These are phyloP conservation scores for Conus ventricosus DNA, from an alignment of 1,140 invertebrate species.

Conservation along the genomic window DNA sequence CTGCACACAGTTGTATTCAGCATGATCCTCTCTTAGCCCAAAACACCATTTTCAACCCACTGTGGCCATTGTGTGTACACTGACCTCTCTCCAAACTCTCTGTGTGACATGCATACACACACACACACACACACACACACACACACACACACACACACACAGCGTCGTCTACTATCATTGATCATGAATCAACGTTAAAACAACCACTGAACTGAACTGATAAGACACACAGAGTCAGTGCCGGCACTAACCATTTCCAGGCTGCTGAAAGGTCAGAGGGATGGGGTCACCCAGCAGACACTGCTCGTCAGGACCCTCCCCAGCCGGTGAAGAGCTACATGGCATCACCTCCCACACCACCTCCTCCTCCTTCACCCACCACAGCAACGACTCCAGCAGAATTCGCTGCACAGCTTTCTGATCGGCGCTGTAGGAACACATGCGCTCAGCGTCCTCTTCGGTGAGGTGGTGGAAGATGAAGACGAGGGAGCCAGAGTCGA, in stretches of 20 bases:
- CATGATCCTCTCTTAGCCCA: no score
- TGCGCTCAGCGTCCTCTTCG: background rate
- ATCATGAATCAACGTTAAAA: no score
- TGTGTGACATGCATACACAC: no score
- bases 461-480: background rate
- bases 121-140: no score
- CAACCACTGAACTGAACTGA: no score
- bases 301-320: background rate
- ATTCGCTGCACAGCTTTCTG: background rate
- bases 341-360: background rate
- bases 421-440: background rate
- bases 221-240: no score
- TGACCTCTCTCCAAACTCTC: no score
- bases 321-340: background rate
- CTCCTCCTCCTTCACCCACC: background rate
- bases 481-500: background rate
- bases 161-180: no score
- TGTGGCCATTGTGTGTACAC: no score
- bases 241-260: background rate
- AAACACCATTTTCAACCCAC: no score
- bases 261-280: background rate
- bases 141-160: no score
- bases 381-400: background rate
- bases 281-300: background rate
- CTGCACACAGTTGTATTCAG: no score